Evolutionary conservation across 2,797 vertebrate genomes (phyloP), one percentile per base, ranked within the genome.

Genomic region (Notoglanidium macrostoma): DNA sequence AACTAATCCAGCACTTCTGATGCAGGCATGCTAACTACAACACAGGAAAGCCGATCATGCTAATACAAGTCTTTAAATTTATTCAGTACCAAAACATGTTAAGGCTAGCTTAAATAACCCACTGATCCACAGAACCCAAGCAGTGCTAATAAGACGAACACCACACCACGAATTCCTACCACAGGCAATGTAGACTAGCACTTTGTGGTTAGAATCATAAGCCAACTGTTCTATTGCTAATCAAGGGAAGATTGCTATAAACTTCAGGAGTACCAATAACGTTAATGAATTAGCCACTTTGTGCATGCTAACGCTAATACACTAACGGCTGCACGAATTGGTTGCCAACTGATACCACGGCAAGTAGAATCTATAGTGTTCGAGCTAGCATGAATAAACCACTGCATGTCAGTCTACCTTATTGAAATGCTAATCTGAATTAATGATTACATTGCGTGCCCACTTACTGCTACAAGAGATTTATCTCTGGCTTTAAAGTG

Each of bases 1-100:
- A 32, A 83, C 68, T 40, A 84, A 76, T 84, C 68, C 68, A 61
- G 35, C 83, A 84, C 70, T 68, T 51, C 82, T 40, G 40, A 57
- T 57, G 68, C 54, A 74, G 61, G 61, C 80, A 83, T 83, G 61
- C 61, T 21, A 67, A 67, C 61, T 65, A 26, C 79, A 82, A 65
- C 1, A 15, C 79, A 82, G 79, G 44, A 82, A 82, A 63, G 17
- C 26, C 4, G 1, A 63, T 46, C 8, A 6, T 81, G 12, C 15
- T 82, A 65, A 55, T 65, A 40, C 44, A 29, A 65, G 29, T n/a
- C 1, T 61, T 61, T 14, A 8, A 14, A 26, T 80, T 61, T 61
- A 14, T 61, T 44, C 35, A 80, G 32, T 61, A 44, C 35, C 17
- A 14, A 61, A 80, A 12, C 23, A 61, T 14, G 21, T 61, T 14